Evolutionary conservation across 1,140 invertebrate genomes (phyloP), one percentile per base, ranked within the genome.

Genomic region (Drosophila teissieri): DNA sequence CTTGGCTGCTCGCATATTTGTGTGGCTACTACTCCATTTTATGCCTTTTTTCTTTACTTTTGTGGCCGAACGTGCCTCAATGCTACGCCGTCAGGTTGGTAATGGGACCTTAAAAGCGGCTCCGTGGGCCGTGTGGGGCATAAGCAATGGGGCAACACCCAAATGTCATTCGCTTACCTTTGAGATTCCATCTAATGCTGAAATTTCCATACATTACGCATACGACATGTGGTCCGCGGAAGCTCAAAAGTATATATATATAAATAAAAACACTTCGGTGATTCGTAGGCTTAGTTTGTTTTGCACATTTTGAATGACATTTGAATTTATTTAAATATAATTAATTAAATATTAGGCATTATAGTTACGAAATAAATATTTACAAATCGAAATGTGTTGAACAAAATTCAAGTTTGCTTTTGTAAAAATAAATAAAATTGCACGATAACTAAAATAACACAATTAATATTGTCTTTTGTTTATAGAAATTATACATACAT

Each of bases 231-330:
- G 63, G 63, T 34, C 10, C 34, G 11, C 2, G 14, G 44, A 40
- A 17, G n/a, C 45, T n/a, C 27, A 6, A 31, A 12, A 37, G n/a
- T n/a, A 17, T 19, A 19, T 19, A 19, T 19, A 19, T 19, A 15
- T 10, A 12, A 8, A 56, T 36, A 24, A 56, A 56, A 15, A 70
- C 8, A 69, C 15, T 15, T 31, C 24, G 4, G 11, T 12, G 15
- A 7, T 52, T 55, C 31, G 57, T 79, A 37, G 56, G 57, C 73
- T 61, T 70, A 34, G 40, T 73, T 61, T 67, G 27, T 51, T 88
- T 78, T 83, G 84, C 78, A 89, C 80, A 89, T 89, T 89, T 88
- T 69, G 53, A 88, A 88, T 89, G 84, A 89, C 84, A 89, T 74
- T 80, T 73, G 67, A 74, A 75, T 88, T 83, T 83, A 84, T 84